phyloP scores from a whole-genome alignment of 23 tunicate species.

The Corella eumyota region DNA sequence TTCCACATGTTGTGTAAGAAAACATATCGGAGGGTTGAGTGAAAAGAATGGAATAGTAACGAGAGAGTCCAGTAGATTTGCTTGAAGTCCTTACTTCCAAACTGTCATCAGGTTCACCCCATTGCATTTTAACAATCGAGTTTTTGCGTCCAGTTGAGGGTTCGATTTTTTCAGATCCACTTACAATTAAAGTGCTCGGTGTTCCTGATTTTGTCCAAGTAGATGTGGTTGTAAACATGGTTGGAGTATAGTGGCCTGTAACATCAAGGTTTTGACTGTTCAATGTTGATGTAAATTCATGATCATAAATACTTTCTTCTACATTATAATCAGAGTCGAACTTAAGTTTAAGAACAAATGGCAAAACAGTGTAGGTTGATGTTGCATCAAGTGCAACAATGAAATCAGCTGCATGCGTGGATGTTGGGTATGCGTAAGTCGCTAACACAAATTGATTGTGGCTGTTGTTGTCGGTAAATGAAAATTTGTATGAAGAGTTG shows the following conservation, averaged over 20 bases:
- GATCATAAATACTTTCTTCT: slow-evolving; percentile 4
- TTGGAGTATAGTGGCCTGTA: slow-evolving; percentile 1
- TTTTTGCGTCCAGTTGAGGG: neutral
- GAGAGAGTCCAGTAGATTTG: neutral
- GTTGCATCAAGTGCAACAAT: neutral
- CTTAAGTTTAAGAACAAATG: slow-evolving; percentile 11
- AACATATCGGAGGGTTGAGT: slow-evolving; percentile 27
- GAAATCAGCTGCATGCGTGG: slow-evolving; percentile 7
- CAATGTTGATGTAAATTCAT: neutral
- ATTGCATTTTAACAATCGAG: neutral
- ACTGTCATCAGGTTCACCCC: slow-evolving; percentile 7
- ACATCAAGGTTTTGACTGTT: slow-evolving; percentile 5
- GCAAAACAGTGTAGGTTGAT: slow-evolving; percentile 6
- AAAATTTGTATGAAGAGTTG: slow-evolving; percentile 14
- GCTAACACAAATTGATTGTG: slow-evolving; percentile 1
- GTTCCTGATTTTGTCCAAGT: slow-evolving; percentile 15
- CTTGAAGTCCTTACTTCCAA: neutral
- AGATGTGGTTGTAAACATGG: neutral
- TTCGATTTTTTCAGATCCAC: neutral
- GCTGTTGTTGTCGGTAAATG: slow-evolving; percentile 16
- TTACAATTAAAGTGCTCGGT: neutral
- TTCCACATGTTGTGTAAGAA: neutral
- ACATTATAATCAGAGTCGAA: slow-evolving; percentile 5
- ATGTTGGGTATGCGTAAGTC: slow-evolving; percentile 16
- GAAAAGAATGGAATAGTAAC: neutral